Conservation (phyloP, 2,113 vertebrate genomes). For the Nothoprocta pentlandii region DNA sequence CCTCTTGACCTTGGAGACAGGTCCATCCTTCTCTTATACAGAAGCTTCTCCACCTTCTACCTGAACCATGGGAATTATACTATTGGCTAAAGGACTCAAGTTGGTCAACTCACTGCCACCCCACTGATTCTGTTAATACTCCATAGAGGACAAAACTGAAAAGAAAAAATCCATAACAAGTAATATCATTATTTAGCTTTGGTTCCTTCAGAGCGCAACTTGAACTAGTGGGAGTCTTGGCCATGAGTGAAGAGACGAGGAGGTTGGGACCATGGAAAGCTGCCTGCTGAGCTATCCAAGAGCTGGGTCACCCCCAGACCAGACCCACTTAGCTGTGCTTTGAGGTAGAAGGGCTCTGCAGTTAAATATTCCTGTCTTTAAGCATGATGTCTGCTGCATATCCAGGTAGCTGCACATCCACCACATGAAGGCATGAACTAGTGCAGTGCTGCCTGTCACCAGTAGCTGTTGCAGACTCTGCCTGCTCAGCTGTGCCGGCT, state of each 20-base stretch:
- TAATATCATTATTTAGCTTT: not conserved
- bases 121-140: not conserved
- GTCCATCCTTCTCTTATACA: not conserved
- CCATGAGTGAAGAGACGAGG: not conserved
- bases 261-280: not conserved
- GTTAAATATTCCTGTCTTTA: not conserved
- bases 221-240: not conserved
- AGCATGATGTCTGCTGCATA: not conserved
- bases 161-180: not conserved
- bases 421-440: not conserved
- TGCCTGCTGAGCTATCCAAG: no score
- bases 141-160: not conserved
- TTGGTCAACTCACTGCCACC: not conserved
- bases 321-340: not conserved
- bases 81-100: not conserved
- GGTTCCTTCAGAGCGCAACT: not conserved
- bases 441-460: fast-evolving
- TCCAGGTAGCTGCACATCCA: not conserved
- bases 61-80: fast-evolving
- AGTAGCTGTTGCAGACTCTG: not conserved
- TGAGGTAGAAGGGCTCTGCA: not conserved
- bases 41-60: not conserved
- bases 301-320: not conserved
- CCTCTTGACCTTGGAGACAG: not conserved
- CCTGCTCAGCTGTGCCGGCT: fast-evolving